Percentiles rank a stretch among this genome's conserved stretches.
These are phyloP conservation scores for Pangasianodon hypophthalmus DNA, from an alignment of 2,113 vertebrate species.

Conservation along the genomic window DNA sequence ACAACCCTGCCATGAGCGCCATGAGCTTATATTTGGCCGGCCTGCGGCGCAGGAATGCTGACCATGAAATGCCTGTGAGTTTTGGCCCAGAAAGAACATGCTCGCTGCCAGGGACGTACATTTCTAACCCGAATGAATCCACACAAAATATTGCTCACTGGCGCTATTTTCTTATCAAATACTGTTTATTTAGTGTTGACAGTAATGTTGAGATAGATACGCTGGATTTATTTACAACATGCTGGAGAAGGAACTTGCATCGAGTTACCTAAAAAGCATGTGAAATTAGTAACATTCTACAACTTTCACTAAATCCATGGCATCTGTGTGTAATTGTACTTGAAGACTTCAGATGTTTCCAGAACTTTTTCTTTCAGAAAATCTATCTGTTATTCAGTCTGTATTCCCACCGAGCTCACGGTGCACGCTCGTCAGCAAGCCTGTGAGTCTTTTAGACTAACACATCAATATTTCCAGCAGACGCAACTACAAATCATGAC, in stretches of 20 bases:
- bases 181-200: slow-evolving; percentile 54
- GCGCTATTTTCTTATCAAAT: slow-evolving; percentile 47
- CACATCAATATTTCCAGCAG: slow-evolving; percentile 26
- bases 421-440: slow-evolving; percentile 29
- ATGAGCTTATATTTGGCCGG: slow-evolving; percentile 56
- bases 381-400: neutral
- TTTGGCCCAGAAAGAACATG: slow-evolving; percentile 49
- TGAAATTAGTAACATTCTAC: slow-evolving; percentile 46
- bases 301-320: slow-evolving; percentile 26
- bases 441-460: slow-evolving; percentile 42
- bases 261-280: slow-evolving; percentile 27
- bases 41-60: slow-evolving; percentile 54
- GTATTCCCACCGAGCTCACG: slow-evolving; percentile 28
- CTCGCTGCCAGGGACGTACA: slow-evolving; percentile 45
- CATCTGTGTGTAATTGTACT: slow-evolving; percentile 15
- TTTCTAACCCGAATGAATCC: slow-evolving; percentile 40
- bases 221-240: slow-evolving; percentile 44
- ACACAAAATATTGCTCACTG: slow-evolving; percentile 38
- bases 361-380: slow-evolving; percentile 25
- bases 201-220: slow-evolving; percentile 48
- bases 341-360: slow-evolving; percentile 34
- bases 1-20: slow-evolving; percentile 50
- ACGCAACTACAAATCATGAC: slow-evolving; percentile 44
- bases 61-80: slow-evolving; percentile 55
- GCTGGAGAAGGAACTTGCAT: slow-evolving; percentile 29